Evolutionary conservation across 37 sponge, comb jelly and placozoan species (phyloP).

Genomic region (Ianthella basta): DNA sequence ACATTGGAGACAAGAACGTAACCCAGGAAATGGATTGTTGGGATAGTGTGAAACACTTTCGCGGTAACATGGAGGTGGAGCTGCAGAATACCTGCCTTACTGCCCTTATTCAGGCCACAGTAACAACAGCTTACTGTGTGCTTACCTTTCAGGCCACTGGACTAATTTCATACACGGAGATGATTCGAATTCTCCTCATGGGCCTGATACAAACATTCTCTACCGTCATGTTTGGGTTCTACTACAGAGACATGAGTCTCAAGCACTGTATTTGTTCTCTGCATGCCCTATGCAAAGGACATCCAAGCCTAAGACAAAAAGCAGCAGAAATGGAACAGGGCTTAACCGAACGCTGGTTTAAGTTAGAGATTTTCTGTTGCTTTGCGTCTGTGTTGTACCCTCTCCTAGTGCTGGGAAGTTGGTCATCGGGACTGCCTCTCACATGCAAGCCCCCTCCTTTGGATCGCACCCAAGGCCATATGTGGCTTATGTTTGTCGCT

Average conservation of each 20-base stretch:
- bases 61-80: background rate
- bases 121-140: background rate
- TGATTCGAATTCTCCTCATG: background rate
- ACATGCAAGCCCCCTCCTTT: background rate
- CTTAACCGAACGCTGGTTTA: conserved; percentile 14
- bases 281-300: background rate
- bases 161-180: background rate
- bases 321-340: background rate
- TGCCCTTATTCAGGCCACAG: background rate
- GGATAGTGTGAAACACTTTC: background rate
- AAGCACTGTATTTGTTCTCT: background rate
- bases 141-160: background rate
- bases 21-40: background rate
- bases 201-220: background rate
- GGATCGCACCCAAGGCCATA: background rate
- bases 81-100: background rate
- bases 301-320: background rate
- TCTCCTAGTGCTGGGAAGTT: background rate
- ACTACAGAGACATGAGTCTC: conserved; percentile 7
- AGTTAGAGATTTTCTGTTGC: background rate
- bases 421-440: background rate
- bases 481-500: background rate
- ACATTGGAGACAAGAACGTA: background rate
- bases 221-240: background rate
- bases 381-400: conserved; percentile 2